phyloP scores from a whole-genome alignment of 1,140 invertebrate species.

The Drosophila aff. region DNA sequence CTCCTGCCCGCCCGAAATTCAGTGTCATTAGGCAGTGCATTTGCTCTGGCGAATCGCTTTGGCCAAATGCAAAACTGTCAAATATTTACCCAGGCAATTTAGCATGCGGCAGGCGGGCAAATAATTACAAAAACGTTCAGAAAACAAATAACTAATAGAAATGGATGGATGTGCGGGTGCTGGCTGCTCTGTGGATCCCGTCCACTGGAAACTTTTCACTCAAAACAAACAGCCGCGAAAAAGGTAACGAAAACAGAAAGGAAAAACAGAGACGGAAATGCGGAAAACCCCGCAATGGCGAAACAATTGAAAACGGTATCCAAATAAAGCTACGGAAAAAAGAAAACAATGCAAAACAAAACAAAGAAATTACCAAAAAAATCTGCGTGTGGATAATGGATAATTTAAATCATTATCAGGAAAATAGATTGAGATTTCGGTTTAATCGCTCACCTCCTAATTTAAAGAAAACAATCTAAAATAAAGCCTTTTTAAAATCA shows the following conservation, averaged over 20 bases:
- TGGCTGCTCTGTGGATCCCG: neutral
- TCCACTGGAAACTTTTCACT: slow-evolving; percentile 31
- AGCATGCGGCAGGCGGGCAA: slow-evolving; percentile 79
- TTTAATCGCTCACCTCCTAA: neutral
- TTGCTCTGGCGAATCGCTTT: slow-evolving; percentile 49
- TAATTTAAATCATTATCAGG: slow-evolving; percentile 11
- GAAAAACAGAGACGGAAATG: slow-evolving; percentile 35
- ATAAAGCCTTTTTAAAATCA: neutral
- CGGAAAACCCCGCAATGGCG: slow-evolving; percentile 33
- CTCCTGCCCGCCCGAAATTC: neutral
- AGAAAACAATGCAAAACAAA: slow-evolving; percentile 15
- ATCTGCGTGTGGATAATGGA: neutral
- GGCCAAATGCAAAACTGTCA: slow-evolving; percentile 80
- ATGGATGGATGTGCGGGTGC: slow-evolving; percentile 48
- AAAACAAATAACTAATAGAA: slow-evolving; percentile 83
- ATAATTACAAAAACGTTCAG: slow-evolving; percentile 82
- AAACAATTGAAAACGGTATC: slow-evolving; percentile 61
- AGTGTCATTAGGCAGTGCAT: slow-evolving; percentile 45
- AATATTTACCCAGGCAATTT: slow-evolving; percentile 82
- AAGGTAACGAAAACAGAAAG: slow-evolving; percentile 58
- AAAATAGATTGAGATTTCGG: neutral
- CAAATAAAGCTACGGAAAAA: slow-evolving; percentile 45
- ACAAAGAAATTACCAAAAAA: slow-evolving; percentile 4
- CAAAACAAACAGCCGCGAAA: slow-evolving; percentile 41
- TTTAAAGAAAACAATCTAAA: neutral